Conservation (phyloP, 1,140 invertebrate species). For the Ceratoteleas bidentatus region DNA sequence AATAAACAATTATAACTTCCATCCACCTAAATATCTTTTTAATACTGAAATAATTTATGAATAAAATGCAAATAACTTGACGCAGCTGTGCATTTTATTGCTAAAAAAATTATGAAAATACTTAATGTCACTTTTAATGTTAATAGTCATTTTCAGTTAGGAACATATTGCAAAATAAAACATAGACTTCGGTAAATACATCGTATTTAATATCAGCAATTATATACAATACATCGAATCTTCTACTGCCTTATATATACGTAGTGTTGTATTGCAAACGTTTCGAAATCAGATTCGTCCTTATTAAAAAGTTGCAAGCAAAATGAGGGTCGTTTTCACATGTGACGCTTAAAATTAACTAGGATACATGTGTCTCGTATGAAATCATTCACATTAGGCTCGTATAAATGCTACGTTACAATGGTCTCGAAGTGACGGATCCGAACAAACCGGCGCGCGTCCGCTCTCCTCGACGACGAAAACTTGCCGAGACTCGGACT, state of each 20-base stretch:
- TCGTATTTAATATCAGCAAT: constrained; percentile 59
- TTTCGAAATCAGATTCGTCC: constrained; percentile 26
- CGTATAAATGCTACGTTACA: constrained; percentile 50
- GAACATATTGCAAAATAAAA: too few species aligned
- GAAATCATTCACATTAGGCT: constrained; percentile 32
- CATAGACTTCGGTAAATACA: constrained; percentile 37
- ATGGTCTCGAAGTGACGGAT: constrained; percentile 17
- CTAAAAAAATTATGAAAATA: too few species aligned
- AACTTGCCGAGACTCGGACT: too few species aligned
- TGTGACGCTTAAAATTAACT: constrained; percentile 41
- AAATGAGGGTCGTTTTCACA: constrained; percentile 31
- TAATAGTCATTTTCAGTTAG: too few species aligned
- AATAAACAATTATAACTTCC: too few species aligned
- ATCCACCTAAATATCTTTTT: too few species aligned
- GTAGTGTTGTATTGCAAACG: constrained; percentile 49
- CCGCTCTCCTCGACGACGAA: too few species aligned
- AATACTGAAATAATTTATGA: too few species aligned
- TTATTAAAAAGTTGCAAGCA: constrained; percentile 29
- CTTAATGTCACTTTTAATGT: too few species aligned
- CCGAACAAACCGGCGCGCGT: not conserved
- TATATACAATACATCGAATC: constrained; percentile 66
- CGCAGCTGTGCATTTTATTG: too few species aligned
- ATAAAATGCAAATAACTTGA: too few species aligned
- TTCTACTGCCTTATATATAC: constrained; percentile 55
- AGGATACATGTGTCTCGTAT: constrained; percentile 40